Evolutionary conservation across 2,797 vertebrate genomes (phyloP).

Genomic region (Moxostoma hubbsi): DNA sequence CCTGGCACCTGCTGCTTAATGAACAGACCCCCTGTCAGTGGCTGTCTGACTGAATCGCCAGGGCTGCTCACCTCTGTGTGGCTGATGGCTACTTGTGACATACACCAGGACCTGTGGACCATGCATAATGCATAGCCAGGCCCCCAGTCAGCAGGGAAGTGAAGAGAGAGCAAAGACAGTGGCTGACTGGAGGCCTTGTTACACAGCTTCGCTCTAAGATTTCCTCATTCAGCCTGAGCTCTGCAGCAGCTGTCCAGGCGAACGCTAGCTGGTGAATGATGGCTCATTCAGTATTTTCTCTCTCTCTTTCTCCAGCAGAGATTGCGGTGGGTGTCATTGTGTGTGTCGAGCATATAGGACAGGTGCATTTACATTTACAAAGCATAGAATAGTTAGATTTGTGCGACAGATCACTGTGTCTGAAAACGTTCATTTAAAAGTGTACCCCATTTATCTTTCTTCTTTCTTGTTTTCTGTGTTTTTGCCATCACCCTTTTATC

Average conservation of each 20-base stretch:
- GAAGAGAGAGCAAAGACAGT: conserved; percentile 68
- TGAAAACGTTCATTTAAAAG: conserved; percentile 1
- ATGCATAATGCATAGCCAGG: conserved; percentile 80
- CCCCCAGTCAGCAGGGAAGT: conserved; percentile 72
- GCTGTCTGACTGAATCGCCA: conserved; percentile 62
- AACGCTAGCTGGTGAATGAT: conserved; percentile 71
- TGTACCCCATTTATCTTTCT: neutral
- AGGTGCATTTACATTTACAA: conserved; percentile 22
- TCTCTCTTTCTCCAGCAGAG: conserved; percentile 58
- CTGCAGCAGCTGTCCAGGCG: conserved; percentile 70
- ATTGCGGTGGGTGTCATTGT: neutral
- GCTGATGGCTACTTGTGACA: conserved; percentile 66
- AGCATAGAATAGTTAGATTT: neutral
- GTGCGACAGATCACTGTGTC: neutral
- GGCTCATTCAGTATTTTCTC: conserved; percentile 62
- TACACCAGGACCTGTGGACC: conserved; percentile 55
- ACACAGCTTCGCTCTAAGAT: conserved; percentile 50
- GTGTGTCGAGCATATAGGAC: neutral
- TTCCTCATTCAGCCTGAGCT: conserved; percentile 63
- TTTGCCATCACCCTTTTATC: neutral
- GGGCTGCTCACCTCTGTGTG: conserved; percentile 62
- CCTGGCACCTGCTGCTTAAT: conserved; percentile 73
- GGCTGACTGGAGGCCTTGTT: conserved; percentile 66
- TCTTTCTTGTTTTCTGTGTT: neutral
- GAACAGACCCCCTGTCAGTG: conserved; percentile 67